Conservation (phyloP, 1,140 invertebrate genomes). For the Drosophila persimilis region DNA sequence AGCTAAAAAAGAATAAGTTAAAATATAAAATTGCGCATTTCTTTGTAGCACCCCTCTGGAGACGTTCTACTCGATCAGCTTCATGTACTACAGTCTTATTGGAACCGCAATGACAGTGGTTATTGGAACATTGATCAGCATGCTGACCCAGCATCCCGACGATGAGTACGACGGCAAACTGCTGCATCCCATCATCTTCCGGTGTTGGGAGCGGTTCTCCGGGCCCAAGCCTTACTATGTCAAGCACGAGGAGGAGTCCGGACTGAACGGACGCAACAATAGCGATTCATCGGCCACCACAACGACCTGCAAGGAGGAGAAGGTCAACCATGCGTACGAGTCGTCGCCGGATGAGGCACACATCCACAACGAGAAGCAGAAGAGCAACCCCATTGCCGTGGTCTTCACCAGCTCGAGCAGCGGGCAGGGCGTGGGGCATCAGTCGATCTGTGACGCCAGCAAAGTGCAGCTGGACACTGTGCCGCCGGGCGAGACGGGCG, state of each 20-base stretch:
- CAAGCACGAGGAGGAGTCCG: constrained; percentile 70
- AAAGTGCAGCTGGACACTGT: constrained; percentile 60
- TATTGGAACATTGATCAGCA: constrained; percentile 87
- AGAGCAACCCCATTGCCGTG: constrained; percentile 59
- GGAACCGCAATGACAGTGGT: constrained; percentile 87
- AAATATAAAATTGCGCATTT: neutral
- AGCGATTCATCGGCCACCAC: constrained; percentile 57
- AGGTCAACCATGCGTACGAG: constrained; percentile 75
- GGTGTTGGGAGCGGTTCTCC: constrained; percentile 60
- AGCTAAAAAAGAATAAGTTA: neutral
- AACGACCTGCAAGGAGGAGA: constrained; percentile 58
- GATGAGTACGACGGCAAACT: constrained; percentile 88
- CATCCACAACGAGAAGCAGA: constrained; percentile 31
- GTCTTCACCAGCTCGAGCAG: constrained; percentile 40
- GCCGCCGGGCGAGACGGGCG: constrained; percentile 56
- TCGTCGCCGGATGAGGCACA: constrained; percentile 49
- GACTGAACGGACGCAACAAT: constrained; percentile 62
- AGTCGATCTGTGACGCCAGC: constrained; percentile 56
- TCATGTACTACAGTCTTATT: constrained; percentile 90
- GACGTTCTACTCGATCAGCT: constrained; percentile 87
- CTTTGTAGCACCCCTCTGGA: constrained; percentile 85
- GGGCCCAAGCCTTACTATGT: constrained; percentile 77
- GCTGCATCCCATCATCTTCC: constrained; percentile 86
- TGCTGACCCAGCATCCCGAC: constrained; percentile 86
- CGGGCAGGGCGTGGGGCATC: constrained; percentile 13